Evolutionary conservation across 2,797 vertebrate genomes (phyloP), one percentile per base, ranked within the genome.

Genomic region (Buphagus erythrorhynchus): DNA sequence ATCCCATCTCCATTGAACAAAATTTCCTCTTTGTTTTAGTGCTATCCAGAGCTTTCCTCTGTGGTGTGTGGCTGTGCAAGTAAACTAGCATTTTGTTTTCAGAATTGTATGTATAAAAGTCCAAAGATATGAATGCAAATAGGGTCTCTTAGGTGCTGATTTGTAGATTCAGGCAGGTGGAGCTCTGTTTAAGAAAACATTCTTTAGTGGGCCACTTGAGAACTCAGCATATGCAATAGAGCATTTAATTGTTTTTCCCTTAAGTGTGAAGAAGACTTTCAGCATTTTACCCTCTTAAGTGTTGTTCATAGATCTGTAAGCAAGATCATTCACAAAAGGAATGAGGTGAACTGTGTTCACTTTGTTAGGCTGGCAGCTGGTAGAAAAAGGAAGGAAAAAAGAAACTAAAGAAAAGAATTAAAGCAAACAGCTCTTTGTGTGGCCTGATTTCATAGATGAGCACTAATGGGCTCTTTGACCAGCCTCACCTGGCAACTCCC

Each of bases 191-290:
- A 52, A 92, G 73, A 35, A 52, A 76, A 69, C 18, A 16, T 31
- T 45, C 13, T 65, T 87, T 51, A 40, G 75, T 29, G 38, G 43
- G 13, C 28, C 4, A 1, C 68, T 62, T 57, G 40, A 85, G 48
- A 93, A 17, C 36, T 76, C 29, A 25, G 26, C 31, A 25, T 36
- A 28, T 68, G 31, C 26, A 74, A 4, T 6, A n/a, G 21, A 77
- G 15, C 25, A 58, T 63, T 80, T 68, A 59, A 59, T 45, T 85
- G 20, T 69, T 65, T 93, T 78, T 86, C 76, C 35, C 46, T 79
- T 43, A 88, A 62, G 46, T 55, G 18, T 17, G 55, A 62, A 61
- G 31, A 87, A 29, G 5, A 6, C 35, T 86, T 91, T 24, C 75
- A 83, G 29, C n/a, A 33, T 69, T 86, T 86, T 77, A n/a, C 62